Base-by-base conservation (phyloP, 2,113 vertebrate genomes). In the Oryzias celebensis region DNA sequence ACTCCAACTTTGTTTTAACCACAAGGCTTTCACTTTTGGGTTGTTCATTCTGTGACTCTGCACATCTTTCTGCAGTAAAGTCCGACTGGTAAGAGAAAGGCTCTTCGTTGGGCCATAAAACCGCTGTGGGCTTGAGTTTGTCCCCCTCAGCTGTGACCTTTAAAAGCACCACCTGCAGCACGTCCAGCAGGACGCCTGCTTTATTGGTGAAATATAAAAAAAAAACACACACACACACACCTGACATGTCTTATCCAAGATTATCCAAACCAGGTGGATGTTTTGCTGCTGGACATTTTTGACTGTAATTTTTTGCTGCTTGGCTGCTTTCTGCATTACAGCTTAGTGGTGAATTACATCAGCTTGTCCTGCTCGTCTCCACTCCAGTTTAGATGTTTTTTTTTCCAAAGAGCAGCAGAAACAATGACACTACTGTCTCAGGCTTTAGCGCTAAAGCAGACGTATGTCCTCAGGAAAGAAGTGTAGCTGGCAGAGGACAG, bases 371-470 rank as follows among this genome's bases (percentile, higher is more conserved):
- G 36, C 41, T 57, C 57, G 53, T 53, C 64, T 75, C 47, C 31
- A 14, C 46, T 13, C 52, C 58, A 51, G 70, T 23, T 51, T 63
- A 41, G 64, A 13, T 42, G 47, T 12, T 52, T 14, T 51, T 14
- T n/a, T 20, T 48, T 18, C 10, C 7, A 48, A 48, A 48, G 53
- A 69, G 65, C 76, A 58, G 68, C 67, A 47, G 76, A 69, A 90
- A 90, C 86, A 90, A 90, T 88, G 84, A 87, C 61, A 78, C 47
- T 69, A 75, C 84, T 90, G 84, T 90, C 86, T 70, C 51, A 0
- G 62, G 17, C 49, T 82, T 86, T 73, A 87, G 88, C 71, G 65
- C 73, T 82, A 82, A 82, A 90, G 71, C 88, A 89, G 89, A 87
- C 72, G 53, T 70, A 73, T 54, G 48, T 77, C 62, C 61, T 24